Percentiles rank a stretch among this genome's conserved stretches.
Evolutionary conservation across 53 echinoderm and acorn worm genomes (phyloP).

Genomic region (Paracentrotus lividus): DNA sequence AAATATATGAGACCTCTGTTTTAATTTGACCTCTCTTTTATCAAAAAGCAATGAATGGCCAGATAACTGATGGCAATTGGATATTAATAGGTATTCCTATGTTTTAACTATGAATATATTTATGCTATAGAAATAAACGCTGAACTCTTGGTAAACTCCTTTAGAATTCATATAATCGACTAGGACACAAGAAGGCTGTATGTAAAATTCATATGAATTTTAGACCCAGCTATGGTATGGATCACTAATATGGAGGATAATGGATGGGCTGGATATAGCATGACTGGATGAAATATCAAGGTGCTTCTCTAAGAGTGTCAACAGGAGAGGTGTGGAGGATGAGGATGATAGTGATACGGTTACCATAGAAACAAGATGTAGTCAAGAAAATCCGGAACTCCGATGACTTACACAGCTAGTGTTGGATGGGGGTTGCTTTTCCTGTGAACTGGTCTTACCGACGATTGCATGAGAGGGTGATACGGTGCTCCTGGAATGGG

Average conservation of each 20-base stretch:
- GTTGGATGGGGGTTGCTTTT: background rate
- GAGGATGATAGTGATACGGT: background rate
- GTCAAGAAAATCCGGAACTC: background rate
- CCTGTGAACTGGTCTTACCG: background rate
- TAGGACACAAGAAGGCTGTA: too few relatives aligned
- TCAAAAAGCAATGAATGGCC: background rate
- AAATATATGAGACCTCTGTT: background rate
- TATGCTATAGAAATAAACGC: background rate
- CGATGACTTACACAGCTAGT: background rate
- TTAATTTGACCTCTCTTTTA: background rate
- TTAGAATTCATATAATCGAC: background rate
- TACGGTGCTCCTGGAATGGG: background rate
- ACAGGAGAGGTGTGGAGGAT: background rate
- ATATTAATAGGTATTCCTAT: background rate
- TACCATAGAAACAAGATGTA: background rate
- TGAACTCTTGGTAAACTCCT: background rate
- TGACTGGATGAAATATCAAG: constrained; percentile 32
- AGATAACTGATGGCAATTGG: background rate
- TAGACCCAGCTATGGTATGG: background rate
- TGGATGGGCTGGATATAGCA: background rate
- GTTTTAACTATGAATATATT: background rate
- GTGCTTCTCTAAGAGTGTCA: background rate
- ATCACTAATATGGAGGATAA: constrained; percentile 12
- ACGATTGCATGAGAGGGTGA: background rate
- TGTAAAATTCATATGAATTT: background rate